Evolutionary conservation across 2,113 vertebrate genomes (phyloP), one percentile per base, ranked within the genome.

Genomic region (Nycticorax nycticorax): DNA sequence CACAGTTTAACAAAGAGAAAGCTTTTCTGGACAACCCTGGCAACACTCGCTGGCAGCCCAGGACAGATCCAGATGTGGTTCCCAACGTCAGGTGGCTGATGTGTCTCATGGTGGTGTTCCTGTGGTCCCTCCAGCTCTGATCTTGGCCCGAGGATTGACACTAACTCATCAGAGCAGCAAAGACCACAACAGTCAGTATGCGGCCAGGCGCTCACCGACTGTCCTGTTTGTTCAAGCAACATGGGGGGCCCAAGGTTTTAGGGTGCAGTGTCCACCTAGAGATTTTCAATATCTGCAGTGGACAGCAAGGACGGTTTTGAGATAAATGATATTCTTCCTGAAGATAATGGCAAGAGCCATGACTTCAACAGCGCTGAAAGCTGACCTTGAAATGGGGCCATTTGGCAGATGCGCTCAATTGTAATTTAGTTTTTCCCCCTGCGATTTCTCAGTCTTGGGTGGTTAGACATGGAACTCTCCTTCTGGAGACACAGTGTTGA

Each of bases 331-430:
- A 35, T 63, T 94, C 47, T 52, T 83, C 60, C 37, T 91, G 91
- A 77, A 85, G 89, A 63, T 15, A 85, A 92, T 14, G 60, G 85
- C 66, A 75, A 53, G 20, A 84, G 27, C 63, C 14, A 3, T 0
- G 11, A 76, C 73, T 85, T 73, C 52, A 69, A 21, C 20, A 45
- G 59, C 28, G 19, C 89, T 84, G 92, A 74, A 73, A 88, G 79
- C 91, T 92, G 95, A 77, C 85, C 85, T 71, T 80, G 85, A 95
- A 93, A 94, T 52, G 53, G 30, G 79, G 64, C 72, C 85, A 68
- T 72, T 92, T 94, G 90, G 85, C 91, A 94, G 57, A 80, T 1
- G 4, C 3, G 6, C 50, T 23, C 60, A 75, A 62, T 22, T 59
- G 80, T 59, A 74, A 80, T 89, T 94, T 39, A 75, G 72, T 83